These are phyloP conservation scores for Calycopis cecrops DNA, from an alignment of 1,140 invertebrate genomes.

Conservation along the genomic window DNA sequence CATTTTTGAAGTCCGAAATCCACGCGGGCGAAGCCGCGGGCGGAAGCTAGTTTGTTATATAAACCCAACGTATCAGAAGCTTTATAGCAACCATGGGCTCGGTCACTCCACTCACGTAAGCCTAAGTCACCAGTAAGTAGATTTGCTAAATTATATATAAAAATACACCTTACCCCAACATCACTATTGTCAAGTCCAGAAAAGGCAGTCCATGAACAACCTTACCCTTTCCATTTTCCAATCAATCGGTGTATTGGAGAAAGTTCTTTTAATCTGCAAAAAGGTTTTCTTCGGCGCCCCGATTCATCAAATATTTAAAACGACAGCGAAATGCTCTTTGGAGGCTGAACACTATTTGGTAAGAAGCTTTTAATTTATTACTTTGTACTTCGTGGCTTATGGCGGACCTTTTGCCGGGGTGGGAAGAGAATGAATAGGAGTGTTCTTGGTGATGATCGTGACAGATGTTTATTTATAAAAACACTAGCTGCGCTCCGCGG, in stretches of 20 bases:
- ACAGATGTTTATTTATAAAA: too few relatives aligned
- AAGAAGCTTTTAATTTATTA: conserved; percentile 17
- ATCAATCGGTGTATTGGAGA: conserved; percentile 17
- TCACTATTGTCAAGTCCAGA: background rate
- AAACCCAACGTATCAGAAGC: too few relatives aligned
- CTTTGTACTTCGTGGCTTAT: background rate
- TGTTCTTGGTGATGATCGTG: too few relatives aligned
- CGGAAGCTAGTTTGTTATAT: too few relatives aligned
- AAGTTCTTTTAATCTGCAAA: conserved; percentile 22
- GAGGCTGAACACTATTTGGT: conserved; percentile 12
- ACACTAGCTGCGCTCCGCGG: too few relatives aligned
- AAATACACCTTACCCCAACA: background rate
- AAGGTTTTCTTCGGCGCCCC: conserved; percentile 18
- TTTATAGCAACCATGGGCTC: too few relatives aligned
- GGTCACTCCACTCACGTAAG: too few relatives aligned
- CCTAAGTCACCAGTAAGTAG: too few relatives aligned
- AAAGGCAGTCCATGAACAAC: background rate
- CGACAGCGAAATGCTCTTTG: conserved; percentile 33
- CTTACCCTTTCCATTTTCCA: background rate
- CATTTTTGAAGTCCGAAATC: too few relatives aligned
- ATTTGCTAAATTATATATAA: too few relatives aligned
- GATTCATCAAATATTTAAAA: conserved; percentile 36
- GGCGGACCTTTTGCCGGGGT: conserved; percentile 3
- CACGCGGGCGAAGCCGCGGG: too few relatives aligned
- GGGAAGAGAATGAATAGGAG: too few relatives aligned